Conservation (phyloP, 2,888 invertebrate species). For the Acholoe squamosa region DNA sequence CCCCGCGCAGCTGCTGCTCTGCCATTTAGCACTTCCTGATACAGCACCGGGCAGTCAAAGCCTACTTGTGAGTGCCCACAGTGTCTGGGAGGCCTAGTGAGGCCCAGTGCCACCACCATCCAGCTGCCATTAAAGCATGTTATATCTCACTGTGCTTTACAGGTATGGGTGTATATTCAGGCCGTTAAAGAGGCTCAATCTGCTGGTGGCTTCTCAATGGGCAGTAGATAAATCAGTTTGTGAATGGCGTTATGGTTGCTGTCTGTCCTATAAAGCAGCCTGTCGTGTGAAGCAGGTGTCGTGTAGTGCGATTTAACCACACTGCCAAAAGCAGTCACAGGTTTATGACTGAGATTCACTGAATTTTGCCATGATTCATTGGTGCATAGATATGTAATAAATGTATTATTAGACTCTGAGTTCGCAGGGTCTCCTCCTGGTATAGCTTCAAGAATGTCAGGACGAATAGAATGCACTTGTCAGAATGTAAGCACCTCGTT, state of each 20-base stretch:
- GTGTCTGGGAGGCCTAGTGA: background rate
- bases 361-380: too few relatives aligned
- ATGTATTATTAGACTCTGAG: too few relatives aligned
- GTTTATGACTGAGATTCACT: too few relatives aligned
- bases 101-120: background rate
- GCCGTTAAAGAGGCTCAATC: background rate
- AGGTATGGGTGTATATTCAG: slow-evolving; percentile 28
- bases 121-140: background rate
- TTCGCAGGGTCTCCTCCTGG: too few relatives aligned
- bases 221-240: background rate
- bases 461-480: too few relatives aligned
- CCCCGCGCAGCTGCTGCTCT: slow-evolving; percentile 33
- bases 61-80: background rate
- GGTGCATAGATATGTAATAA: too few relatives aligned
- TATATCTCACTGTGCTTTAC: background rate
- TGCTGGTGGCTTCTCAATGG: background rate
- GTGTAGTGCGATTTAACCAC: too few relatives aligned
- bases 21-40: slow-evolving; percentile 24
- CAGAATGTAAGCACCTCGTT: too few relatives aligned
- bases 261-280: background rate
- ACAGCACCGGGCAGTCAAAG: background rate
- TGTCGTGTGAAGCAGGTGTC: background rate
- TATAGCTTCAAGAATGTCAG: too few relatives aligned
- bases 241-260: background rate
- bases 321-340: too few relatives aligned